Conservation (phyloP, 37 sponge, comb jelly and placozoan genomes). For the Halisarca cf. caerulea region DNA sequence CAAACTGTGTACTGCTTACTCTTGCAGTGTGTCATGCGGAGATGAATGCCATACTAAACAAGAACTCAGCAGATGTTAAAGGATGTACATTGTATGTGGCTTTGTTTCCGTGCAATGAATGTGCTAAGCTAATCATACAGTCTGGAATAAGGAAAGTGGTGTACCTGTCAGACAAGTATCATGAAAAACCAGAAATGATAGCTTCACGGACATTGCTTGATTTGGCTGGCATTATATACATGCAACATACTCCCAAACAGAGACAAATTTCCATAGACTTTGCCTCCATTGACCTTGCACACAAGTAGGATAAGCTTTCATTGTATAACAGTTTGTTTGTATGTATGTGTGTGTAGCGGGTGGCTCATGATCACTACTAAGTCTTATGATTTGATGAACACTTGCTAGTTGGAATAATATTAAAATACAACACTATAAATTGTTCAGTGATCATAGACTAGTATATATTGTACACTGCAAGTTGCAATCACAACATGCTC, state of each 20-base stretch:
- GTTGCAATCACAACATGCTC: slow-evolving; percentile 22
- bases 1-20: no score
- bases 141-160: slow-evolving; percentile 76
- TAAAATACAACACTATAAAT: no score
- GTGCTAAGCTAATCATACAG: slow-evolving; percentile 95
- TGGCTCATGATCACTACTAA: no score
- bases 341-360: no score
- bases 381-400: no score
- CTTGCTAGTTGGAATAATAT: no score
- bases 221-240: slow-evolving; percentile 76
- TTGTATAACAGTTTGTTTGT: no score
- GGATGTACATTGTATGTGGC: slow-evolving; percentile 92
- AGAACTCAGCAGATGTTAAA: slow-evolving; percentile 89
- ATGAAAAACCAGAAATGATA: slow-evolving; percentile 52
- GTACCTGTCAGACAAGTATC: slow-evolving; percentile 83
- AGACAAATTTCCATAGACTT: slow-evolving; percentile 32
- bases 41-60: slow-evolving; percentile 96
- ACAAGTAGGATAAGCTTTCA: no score
- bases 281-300: background rate
- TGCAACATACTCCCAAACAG: slow-evolving; percentile 58
- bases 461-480: no score
- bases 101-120: slow-evolving; percentile 97
- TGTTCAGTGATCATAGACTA: no score
- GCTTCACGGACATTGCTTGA: slow-evolving; percentile 86
- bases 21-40: slow-evolving; percentile 96